Percentiles rank a stretch among this genome's conserved stretches.
These are phyloP conservation scores for Neodiprion pinetum DNA, from an alignment of 1,140 invertebrate species.

Conservation along the genomic window DNA sequence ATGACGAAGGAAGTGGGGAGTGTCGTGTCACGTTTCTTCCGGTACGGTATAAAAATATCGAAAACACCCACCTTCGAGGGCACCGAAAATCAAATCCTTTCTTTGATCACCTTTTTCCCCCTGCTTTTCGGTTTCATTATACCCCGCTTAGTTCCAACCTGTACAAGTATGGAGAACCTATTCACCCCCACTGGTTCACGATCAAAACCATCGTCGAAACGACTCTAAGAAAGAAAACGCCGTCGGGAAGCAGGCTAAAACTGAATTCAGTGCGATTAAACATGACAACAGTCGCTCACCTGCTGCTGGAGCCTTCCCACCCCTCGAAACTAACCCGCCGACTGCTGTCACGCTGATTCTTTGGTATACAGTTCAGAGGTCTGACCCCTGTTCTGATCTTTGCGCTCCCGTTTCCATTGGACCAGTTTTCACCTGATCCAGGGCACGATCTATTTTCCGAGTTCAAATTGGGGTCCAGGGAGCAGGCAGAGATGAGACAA, in stretches of 20 bases:
- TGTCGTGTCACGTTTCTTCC: conserved; percentile 10
- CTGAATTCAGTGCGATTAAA: neutral
- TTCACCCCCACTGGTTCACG: conserved; percentile 19
- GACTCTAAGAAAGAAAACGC: neutral
- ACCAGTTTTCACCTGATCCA: conserved; percentile 45
- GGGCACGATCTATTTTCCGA: conserved; percentile 11
- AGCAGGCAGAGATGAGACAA: conserved; percentile 25
- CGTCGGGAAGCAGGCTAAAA: neutral
- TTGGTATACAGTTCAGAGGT: neutral
- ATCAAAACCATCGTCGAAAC: neutral
- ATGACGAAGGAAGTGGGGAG: neutral
- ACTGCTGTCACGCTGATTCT: neutral
- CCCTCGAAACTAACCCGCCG: conserved; percentile 11
- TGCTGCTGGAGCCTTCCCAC: neutral
- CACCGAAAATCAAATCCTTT: neutral
- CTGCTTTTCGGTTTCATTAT: neutral
- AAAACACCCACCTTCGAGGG: neutral
- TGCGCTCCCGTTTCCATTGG: conserved; percentile 33
- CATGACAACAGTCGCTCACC: neutral
- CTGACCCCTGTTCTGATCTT: conserved; percentile 16
- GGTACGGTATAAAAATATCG: neutral
- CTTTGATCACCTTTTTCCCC: neutral
- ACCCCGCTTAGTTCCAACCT: neutral
- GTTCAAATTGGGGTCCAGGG: conserved; percentile 8
- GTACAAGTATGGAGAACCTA: neutral